Base-by-base conservation (phyloP, 30 jellyfish, hydroid and myxozoan species). In the Cassiopea xamachana region DNA sequence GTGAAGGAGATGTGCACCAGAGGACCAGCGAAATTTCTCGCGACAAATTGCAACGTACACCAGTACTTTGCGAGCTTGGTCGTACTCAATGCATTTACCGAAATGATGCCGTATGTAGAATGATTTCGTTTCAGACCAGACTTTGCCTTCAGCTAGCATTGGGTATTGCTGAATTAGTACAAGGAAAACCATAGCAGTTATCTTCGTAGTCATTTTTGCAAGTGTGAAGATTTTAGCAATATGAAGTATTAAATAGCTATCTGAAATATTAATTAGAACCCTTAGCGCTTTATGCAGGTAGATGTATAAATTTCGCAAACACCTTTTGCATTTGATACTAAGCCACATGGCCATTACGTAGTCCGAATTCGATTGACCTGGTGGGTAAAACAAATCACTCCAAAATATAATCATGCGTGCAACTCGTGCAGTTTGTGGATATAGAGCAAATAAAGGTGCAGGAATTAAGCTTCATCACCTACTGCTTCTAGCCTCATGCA, bases 21-120 rank as follows among this genome's bases (percentile, higher is more conserved):
- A 82, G 19, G 51, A 59, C 95, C 95, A 88, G 2, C 81, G 64
- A 73, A 88, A 88, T 47, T 71, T 74, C 69, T 88, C 95, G 12
- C 95, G 73, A 81, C 95, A 88, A 17, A 79, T 6, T 1, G 60
- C 15, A n/a, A 39, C 75, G 55, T 58, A 88, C 58, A 88, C 85
- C 79, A 88, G 81, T 49, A 16, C 85, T 15, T 71, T 79, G 14
- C 73, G 69, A 4, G 46, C 86, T 2, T 75, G 74, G 43, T 46
- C 62, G 81, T 48, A 79, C 46, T 50, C 87, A 12, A 88, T 1
- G 60, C 95, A 88, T 27, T 72, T 77, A 12, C 90, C 87, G n/a
- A 5, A 8, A 77, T 15, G 12, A 70, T 88, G 90, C 17, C 95
- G 86, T 6, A 88, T 79, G 64, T 78, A 82, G 79, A 77, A 77